phyloP scores from a whole-genome alignment of 23 tunicate species.

The Phallusia fumigata region DNA sequence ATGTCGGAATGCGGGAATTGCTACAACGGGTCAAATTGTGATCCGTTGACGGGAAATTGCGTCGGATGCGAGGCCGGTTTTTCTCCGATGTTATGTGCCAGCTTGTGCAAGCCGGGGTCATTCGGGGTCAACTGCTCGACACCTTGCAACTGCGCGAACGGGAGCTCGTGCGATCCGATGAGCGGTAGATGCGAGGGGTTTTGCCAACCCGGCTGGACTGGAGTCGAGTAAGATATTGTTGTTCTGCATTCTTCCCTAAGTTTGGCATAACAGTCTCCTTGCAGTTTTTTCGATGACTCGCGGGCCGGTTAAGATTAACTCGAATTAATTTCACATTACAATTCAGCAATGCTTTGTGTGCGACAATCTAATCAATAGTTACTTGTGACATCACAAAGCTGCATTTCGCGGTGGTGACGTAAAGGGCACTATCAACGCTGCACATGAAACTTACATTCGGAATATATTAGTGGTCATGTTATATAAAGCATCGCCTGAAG shows the following conservation, averaged over 20 bases:
- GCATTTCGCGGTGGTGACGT: no score
- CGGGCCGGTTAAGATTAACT: no score
- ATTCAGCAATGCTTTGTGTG: no score
- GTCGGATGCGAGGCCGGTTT: conserved; percentile 65
- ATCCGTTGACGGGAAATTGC: conserved; percentile 62
- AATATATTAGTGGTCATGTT: no score
- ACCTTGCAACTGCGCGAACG: conserved; percentile 69
- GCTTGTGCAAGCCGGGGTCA: conserved; percentile 48
- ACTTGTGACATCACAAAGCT: no score
- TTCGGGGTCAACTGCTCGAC: conserved; percentile 62
- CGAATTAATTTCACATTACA: no score
- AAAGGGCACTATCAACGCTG: no score
- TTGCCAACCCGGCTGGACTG: conserved; percentile 52
- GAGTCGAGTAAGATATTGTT: conserved; percentile 34
- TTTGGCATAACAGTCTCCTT: no score
- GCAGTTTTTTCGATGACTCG: no score
- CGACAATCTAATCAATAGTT: no score
- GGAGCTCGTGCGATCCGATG: conserved; percentile 49
- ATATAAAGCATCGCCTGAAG: no score
- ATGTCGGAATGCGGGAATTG: conserved; percentile 64
- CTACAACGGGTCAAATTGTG: conserved; percentile 35
- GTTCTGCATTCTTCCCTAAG: neutral
- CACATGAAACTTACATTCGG: no score
- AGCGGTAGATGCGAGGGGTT: conserved; percentile 59
- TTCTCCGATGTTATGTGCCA: conserved; percentile 34